These are phyloP conservation scores for Trypoxylon attenuatum DNA, from an alignment of 2,888 invertebrate species.

Conservation along the genomic window DNA sequence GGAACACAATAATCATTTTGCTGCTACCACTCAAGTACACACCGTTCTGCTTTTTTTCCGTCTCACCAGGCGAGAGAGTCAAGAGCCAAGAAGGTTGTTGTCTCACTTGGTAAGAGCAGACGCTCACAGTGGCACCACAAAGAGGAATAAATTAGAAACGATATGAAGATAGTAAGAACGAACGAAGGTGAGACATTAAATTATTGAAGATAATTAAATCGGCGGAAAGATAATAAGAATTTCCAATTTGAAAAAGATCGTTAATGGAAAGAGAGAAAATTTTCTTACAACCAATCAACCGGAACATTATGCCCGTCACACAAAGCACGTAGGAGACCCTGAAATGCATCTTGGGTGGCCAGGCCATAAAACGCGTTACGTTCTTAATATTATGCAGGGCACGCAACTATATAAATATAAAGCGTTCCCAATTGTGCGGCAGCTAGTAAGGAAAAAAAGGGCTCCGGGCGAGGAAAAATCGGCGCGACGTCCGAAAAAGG, in stretches of 20 bases:
- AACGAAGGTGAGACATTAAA: too few species aligned
- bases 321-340: not conserved
- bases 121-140: too few species aligned
- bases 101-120: too few species aligned
- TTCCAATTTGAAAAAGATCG: slow-evolving; percentile 26
- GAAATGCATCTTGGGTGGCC: slow-evolving; percentile 64
- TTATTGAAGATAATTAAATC: too few species aligned
- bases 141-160: too few species aligned
- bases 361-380: slow-evolving; percentile 61
- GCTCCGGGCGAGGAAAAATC: slow-evolving; percentile 35
- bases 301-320: slow-evolving; percentile 18
- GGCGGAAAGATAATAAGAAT: too few species aligned
- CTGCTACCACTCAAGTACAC: too few species aligned
- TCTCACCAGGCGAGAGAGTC: too few species aligned
- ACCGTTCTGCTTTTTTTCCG: too few species aligned
- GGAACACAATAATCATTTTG: too few species aligned
- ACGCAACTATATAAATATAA: slow-evolving; percentile 56
- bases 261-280: slow-evolving; percentile 25
- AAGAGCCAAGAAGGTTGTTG: too few species aligned
- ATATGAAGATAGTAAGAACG: too few species aligned
- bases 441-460: slow-evolving; percentile 19
- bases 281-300: slow-evolving; percentile 26
- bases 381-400: slow-evolving; percentile 68
- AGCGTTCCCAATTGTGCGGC: slow-evolving; percentile 58
- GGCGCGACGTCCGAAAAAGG: slow-evolving; percentile 20